Conservation (phyloP, 2,888 invertebrate species). For the Orchesellides sinensis region DNA sequence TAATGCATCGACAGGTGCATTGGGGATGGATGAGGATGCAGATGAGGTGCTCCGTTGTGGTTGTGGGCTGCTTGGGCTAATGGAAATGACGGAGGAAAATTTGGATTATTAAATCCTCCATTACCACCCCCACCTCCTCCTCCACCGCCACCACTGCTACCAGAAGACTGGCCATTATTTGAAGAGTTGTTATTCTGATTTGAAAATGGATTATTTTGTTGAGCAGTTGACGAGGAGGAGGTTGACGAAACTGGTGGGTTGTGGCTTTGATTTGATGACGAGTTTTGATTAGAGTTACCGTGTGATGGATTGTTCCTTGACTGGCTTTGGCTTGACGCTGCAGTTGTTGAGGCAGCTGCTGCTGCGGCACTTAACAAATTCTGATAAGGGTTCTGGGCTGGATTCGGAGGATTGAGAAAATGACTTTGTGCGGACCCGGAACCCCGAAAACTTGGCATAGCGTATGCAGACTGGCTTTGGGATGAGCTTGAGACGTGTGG, state of each 20-base stretch:
- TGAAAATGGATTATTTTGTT: conserved; percentile 60
- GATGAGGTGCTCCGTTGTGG: conserved; percentile 63
- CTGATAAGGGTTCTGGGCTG: conserved; percentile 71
- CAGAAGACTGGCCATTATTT: conserved; percentile 46
- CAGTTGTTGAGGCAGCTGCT: conserved; percentile 66
- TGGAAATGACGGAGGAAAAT: conserved; percentile 67
- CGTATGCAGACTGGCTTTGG: conserved; percentile 65
- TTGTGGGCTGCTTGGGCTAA: conserved; percentile 65
- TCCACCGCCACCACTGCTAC: conserved; percentile 42
- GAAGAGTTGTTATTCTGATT: conserved; percentile 65
- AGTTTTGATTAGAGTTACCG: conserved; percentile 66
- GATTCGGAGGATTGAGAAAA: conserved; percentile 71
- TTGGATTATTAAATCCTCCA: conserved; percentile 66
- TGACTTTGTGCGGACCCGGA: conserved; percentile 68
- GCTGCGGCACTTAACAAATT: conserved; percentile 69
- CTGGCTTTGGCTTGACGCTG: conserved; percentile 67
- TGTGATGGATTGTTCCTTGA: conserved; percentile 64
- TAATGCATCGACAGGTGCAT: conserved; percentile 69
- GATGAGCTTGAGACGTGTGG: conserved; percentile 70
- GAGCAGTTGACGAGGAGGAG: conserved; percentile 67
- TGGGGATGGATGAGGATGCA: conserved; percentile 64
- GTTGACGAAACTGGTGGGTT: conserved; percentile 62
- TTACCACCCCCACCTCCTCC: conserved; percentile 36
- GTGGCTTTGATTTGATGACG: conserved; percentile 62
- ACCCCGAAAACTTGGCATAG: conserved; percentile 67